Percentiles rank a stretch among this genome's conserved stretches.
Evolutionary conservation across 2,113 vertebrate genomes (phyloP).

Genomic region (Sinocyclocheilus grahami): DNA sequence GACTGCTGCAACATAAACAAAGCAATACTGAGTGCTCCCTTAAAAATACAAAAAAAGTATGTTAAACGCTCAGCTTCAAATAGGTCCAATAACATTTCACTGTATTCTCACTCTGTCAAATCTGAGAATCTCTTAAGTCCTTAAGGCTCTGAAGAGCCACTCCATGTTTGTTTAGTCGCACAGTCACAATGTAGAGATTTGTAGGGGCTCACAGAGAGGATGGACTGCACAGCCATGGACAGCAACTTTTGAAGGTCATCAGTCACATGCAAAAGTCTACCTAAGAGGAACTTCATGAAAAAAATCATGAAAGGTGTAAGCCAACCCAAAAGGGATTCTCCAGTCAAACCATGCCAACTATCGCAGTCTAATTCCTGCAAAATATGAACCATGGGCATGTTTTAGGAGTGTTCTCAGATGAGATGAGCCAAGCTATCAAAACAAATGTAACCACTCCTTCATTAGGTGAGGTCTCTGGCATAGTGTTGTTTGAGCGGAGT

Average conservation of each 20-base stretch:
- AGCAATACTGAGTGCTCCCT: neutral
- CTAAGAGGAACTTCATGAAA: neutral
- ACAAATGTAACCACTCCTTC: conserved; percentile 39
- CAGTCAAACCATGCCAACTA: neutral
- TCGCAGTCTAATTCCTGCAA: neutral
- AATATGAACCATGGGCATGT: neutral
- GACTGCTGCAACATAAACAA: neutral
- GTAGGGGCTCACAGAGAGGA: conserved; percentile 33
- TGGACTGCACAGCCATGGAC: conserved; percentile 19
- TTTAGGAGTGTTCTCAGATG: conserved; percentile 26
- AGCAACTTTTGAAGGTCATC: conserved; percentile 15
- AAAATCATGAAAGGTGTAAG: neutral
- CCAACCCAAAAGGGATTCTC: neutral
- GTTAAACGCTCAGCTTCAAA: neutral
- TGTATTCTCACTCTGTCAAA: conserved; percentile 28
- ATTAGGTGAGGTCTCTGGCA: conserved; percentile 42
- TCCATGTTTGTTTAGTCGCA: conserved; percentile 59
- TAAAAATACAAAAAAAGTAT: neutral
- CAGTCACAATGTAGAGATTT: conserved; percentile 51
- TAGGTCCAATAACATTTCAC: neutral
- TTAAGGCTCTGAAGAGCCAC: conserved; percentile 58
- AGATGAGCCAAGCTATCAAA: conserved; percentile 52
- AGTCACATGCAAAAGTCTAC: neutral
- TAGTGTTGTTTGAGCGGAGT: conserved; percentile 55
- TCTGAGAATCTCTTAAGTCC: conserved; percentile 53